A percentile compares a stretch with the other conserved stretches of the same genome.
Conservation (phyloP, 2,113 vertebrate species). For the Alligator mississippiensis region DNA sequence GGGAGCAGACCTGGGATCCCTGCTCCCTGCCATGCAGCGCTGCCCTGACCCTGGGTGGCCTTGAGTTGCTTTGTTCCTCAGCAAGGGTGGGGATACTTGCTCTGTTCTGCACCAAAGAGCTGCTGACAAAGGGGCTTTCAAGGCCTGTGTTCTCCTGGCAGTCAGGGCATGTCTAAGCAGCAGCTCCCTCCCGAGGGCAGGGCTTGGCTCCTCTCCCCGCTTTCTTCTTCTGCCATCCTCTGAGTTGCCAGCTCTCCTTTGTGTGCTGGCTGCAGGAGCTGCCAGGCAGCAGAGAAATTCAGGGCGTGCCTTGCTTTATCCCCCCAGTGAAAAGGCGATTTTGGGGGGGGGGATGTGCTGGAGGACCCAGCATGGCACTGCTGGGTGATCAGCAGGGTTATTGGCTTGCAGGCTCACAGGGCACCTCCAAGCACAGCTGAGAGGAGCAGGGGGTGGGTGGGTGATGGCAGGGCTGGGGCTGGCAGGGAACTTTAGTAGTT, state of each 20-base stretch:
- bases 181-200: not conserved
- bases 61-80: not conserved
- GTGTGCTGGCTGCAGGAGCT: not conserved
- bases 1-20: not conserved
- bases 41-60: not conserved
- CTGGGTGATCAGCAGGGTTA: not conserved
- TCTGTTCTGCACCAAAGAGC: not conserved
- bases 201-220: not conserved
- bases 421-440: not conserved
- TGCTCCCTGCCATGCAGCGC: not conserved
- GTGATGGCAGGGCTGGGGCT: not conserved
- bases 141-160: accelerated
- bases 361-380: not conserved
- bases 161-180: not conserved
- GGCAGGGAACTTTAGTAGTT: not conserved
- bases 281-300: not conserved
- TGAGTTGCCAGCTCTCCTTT: accelerated
- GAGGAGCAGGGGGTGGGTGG: not conserved
- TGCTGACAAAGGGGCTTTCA: not conserved
- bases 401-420: too few relatives aligned
- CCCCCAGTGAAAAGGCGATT: not conserved
- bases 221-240: not conserved
- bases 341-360: not conserved
- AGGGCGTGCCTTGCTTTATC: not conserved
- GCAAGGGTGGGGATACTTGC: slow-evolving; percentile 3